phyloP scores from a whole-genome alignment of 2,888 invertebrate genomes.

The Dryadula phaetusa region DNA sequence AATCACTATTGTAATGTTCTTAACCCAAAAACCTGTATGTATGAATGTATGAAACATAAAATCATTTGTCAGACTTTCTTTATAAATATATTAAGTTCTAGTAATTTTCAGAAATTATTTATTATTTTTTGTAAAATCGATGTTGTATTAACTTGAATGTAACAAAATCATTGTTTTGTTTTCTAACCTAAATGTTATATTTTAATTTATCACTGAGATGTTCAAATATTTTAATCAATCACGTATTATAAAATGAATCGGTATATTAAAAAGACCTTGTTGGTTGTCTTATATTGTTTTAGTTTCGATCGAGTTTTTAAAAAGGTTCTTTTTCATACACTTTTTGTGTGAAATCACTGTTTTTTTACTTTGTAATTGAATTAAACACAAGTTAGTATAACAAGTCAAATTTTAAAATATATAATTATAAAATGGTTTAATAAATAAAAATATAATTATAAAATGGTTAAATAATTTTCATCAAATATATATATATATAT shows the following conservation, averaged over 20 bases:
- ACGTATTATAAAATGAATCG: not conserved
- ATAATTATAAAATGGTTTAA: too few species aligned
- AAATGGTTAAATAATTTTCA: too few species aligned
- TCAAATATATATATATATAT: too few species aligned
- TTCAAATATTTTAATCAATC: constrained; percentile 9
- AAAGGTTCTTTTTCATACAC: too few species aligned
- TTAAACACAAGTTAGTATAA: too few species aligned
- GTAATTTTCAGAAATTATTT: not conserved
- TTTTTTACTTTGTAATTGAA: too few species aligned
- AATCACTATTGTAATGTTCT: not conserved
- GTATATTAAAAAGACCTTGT: not conserved
- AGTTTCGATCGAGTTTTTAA: too few species aligned
- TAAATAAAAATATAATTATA: too few species aligned
- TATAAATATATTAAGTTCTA: not conserved
- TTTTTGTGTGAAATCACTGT: too few species aligned
- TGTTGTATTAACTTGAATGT: not conserved
- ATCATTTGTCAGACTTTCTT: too few species aligned
- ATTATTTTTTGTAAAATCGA: not conserved
- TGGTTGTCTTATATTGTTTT: too few species aligned
- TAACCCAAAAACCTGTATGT: not conserved
- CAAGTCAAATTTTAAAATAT: too few species aligned
- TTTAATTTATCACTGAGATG: constrained; percentile 18
- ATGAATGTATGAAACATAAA: not conserved
- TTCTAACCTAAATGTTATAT: constrained; percentile 13
- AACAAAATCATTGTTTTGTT: not conserved